phyloP scores from a whole-genome alignment of 2,113 vertebrate species.

The Mus pahari region DNA sequence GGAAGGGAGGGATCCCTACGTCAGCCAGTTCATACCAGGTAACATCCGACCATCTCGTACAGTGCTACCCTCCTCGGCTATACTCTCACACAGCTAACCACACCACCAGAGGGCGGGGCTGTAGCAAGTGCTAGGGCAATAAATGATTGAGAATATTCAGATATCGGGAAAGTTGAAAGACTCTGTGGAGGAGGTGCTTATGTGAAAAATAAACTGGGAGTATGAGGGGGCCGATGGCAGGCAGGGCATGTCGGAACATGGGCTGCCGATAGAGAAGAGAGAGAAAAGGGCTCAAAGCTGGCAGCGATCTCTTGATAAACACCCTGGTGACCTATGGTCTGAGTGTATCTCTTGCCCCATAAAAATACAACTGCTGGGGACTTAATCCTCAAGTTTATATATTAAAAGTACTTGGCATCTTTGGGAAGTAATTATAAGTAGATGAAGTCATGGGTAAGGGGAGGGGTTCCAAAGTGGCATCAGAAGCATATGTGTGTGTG shows the following conservation, averaged over 20 bases:
- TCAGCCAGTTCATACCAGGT: background rate
- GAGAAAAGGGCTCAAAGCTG: background rate
- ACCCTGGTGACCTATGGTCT: background rate
- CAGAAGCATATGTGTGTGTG: background rate
- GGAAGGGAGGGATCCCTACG: background rate
- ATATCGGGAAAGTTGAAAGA: background rate
- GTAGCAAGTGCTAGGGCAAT: background rate
- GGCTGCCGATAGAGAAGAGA: fast-evolving
- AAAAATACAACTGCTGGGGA: background rate
- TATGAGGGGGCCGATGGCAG: background rate
- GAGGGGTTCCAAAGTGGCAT: too few species aligned
- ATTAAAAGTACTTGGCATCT: background rate
- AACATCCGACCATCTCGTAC: background rate
- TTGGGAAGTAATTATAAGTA: background rate
- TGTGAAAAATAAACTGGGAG: background rate
- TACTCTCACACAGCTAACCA: background rate
- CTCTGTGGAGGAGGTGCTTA: background rate
- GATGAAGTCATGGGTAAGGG: background rate
- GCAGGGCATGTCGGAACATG: background rate
- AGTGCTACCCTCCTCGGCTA: background rate
- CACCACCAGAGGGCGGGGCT: background rate
- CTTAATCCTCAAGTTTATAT: background rate
- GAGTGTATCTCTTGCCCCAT: background rate
- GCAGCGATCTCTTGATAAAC: background rate
- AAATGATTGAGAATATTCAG: background rate